These are phyloP conservation scores for Anoplophora glabripennis DNA, from an alignment of 1,140 invertebrate species.

Conservation along the genomic window DNA sequence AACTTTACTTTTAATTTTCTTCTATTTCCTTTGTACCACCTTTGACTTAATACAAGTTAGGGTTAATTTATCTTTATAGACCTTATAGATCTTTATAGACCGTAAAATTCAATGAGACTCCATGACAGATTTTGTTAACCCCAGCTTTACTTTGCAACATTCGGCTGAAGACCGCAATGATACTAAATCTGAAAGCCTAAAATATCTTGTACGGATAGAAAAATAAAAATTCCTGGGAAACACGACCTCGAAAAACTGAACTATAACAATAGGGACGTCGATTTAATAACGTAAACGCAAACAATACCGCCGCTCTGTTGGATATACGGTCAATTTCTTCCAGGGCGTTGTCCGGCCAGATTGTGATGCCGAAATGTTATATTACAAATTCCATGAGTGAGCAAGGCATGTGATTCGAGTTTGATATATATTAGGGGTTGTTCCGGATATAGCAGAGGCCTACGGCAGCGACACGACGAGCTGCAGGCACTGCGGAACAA, in stretches of 20 bases:
- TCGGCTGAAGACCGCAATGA: no score
- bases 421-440: constrained; percentile 20
- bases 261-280: neutral
- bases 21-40: neutral
- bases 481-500: no score
- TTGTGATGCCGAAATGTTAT: constrained; percentile 26
- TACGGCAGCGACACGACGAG: no score
- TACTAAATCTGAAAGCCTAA: no score
- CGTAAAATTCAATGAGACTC: no score
- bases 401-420: constrained; percentile 23
- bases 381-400: constrained; percentile 23
- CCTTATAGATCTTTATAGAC: no score
- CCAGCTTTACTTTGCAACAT: no score
- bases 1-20: constrained; percentile 6
- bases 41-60: no score
- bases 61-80: no score
- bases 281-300: neutral
- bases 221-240: neutral
- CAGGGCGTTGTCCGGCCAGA: neutral
- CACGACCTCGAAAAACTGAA: neutral
- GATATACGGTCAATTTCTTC: neutral
- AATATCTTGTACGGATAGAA: no score
- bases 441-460: no score
- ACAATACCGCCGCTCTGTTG: neutral
- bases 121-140: no score